These are phyloP conservation scores for Machimus atricapillus DNA, from an alignment of 2,888 invertebrate species.

Conservation along the genomic window DNA sequence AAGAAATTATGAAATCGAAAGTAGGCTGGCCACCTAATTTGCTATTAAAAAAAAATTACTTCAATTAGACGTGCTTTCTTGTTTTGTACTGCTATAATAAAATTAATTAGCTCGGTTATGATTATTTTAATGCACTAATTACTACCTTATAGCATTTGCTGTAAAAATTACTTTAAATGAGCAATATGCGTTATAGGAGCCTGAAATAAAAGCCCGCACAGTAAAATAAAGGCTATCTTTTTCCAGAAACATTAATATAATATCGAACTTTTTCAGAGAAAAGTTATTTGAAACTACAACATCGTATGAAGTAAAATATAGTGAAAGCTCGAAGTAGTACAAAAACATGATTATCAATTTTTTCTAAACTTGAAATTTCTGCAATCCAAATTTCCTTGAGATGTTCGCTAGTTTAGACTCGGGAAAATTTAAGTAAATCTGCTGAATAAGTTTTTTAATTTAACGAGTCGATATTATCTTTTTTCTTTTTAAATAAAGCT, in stretches of 20 bases:
- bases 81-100: neutral
- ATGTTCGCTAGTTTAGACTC: no score
- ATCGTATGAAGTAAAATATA: neutral
- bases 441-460: no score
- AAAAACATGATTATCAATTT: neutral
- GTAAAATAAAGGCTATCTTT: neutral
- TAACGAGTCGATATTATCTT: no score
- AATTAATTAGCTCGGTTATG: neutral
- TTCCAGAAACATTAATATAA: neutral
- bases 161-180: neutral
- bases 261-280: neutral
- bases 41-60: neutral
- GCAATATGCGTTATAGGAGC: neutral
- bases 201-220: neutral
- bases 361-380: neutral
- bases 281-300: no score
- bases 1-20: neutral
- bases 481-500: no score
- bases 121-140: neutral
- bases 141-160: neutral
- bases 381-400: no score
- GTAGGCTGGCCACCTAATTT: neutral
- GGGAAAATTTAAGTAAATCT: no score
- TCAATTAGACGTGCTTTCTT: neutral
- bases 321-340: neutral